phyloP scores from a whole-genome alignment of 1,140 invertebrate genomes.

The Solenopsis invicta region DNA sequence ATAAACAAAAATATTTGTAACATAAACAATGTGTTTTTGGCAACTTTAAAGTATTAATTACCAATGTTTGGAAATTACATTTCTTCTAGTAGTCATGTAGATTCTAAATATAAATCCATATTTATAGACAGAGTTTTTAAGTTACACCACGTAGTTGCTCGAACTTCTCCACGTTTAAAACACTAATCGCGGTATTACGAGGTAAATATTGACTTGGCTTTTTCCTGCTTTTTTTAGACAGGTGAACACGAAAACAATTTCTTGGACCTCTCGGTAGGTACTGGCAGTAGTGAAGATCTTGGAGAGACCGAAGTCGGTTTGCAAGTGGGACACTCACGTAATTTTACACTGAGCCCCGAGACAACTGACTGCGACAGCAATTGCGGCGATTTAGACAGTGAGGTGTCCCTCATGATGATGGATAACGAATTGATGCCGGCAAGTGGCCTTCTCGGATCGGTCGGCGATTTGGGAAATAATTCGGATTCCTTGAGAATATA shows the following conservation, averaged over 20 bases:
- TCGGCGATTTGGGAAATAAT: slow-evolving; percentile 87
- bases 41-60: background rate
- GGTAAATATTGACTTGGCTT: slow-evolving; percentile 19
- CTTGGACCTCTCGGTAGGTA: slow-evolving; percentile 89
- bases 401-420: slow-evolving; percentile 92
- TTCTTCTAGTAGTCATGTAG: background rate
- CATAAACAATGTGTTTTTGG: background rate
- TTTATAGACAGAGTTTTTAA: slow-evolving; percentile 41
- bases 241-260: slow-evolving; percentile 90
- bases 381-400: slow-evolving; percentile 94
- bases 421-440: slow-evolving; percentile 89
- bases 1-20: slow-evolving; percentile 2
- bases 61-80: background rate
- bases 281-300: slow-evolving; percentile 90
- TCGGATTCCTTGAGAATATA: slow-evolving; percentile 88
- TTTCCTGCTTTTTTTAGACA: slow-evolving; percentile 80
- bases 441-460: slow-evolving; percentile 86
- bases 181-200: background rate
- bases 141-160: background rate
- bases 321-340: slow-evolving; percentile 90
- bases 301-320: slow-evolving; percentile 90
- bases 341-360: slow-evolving; percentile 97
- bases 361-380: slow-evolving; percentile 98
- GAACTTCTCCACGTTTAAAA: slow-evolving; percentile 16
- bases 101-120: slow-evolving; percentile 48